Evolutionary conservation across 2,888 invertebrate species (phyloP).

Genomic region (Xanthostigma xanthostigma): DNA sequence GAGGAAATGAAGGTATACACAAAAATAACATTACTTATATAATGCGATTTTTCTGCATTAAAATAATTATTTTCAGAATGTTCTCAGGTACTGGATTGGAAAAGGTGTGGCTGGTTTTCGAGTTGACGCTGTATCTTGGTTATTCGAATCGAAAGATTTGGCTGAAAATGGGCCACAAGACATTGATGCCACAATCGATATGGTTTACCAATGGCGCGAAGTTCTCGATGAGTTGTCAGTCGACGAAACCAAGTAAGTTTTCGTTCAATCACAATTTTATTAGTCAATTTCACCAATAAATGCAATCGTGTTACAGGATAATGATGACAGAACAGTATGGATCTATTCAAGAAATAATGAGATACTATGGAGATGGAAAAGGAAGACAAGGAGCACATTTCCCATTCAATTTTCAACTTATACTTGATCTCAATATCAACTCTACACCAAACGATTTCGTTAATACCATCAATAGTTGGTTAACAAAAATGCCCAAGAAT

Average conservation of each 20-base stretch:
- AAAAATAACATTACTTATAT: background rate
- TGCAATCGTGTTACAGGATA: slow-evolving; percentile 29
- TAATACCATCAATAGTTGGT: slow-evolving; percentile 45
- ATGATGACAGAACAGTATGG: slow-evolving; percentile 68
- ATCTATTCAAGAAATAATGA: slow-evolving; percentile 39
- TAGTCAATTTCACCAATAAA: no score
- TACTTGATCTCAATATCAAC: slow-evolving; percentile 37
- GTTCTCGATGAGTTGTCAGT: slow-evolving; percentile 32
- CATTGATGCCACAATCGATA: slow-evolving; percentile 38
- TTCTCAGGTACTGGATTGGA: slow-evolving; percentile 65
- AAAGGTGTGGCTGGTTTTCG: slow-evolving; percentile 79
- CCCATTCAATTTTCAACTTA: slow-evolving; percentile 64
- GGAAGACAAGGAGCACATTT: slow-evolving; percentile 50
- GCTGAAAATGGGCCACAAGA: slow-evolving; percentile 33
- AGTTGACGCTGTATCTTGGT: slow-evolving; percentile 51
- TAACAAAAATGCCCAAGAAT: slow-evolving; percentile 43
- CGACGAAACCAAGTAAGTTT: slow-evolving; percentile 22
- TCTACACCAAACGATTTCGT: slow-evolving; percentile 47
- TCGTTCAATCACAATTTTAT: background rate
- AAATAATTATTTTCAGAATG: slow-evolving; percentile 29
- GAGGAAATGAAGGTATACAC: slow-evolving; percentile 42
- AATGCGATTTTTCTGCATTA: no score
- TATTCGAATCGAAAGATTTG: slow-evolving; percentile 28
- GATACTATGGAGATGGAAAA: slow-evolving; percentile 43
- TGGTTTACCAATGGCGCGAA: slow-evolving; percentile 39